Percentiles rank a stretch among this genome's conserved stretches.
phyloP scores from a whole-genome alignment of 1,140 invertebrate genomes.

The Scaptomyza graminum region DNA sequence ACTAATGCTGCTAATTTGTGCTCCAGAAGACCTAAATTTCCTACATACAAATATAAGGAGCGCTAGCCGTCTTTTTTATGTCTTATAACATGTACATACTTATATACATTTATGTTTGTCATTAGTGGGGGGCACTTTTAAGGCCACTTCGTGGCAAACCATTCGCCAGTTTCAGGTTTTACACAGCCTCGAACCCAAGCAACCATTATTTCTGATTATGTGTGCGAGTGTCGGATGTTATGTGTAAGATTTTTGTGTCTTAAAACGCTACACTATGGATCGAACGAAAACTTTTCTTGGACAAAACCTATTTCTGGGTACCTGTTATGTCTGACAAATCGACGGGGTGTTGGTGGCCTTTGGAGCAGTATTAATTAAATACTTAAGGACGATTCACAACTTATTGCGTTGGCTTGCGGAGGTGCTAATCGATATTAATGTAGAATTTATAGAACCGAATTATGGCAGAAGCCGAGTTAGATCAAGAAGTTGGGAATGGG shows the following conservation, averaged over 20 bases:
- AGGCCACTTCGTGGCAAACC: conserved; percentile 19
- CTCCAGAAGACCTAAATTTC: conserved; percentile 50
- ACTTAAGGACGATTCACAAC: no score
- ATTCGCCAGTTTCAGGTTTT: conserved; percentile 1
- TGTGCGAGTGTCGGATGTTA: background rate
- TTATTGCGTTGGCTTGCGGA: no score
- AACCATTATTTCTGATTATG: background rate
- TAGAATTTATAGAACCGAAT: no score
- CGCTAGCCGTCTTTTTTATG: background rate
- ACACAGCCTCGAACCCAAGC: background rate
- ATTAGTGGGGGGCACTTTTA: conserved; percentile 9
- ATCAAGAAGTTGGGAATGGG: no score
- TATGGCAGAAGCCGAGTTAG: no score
- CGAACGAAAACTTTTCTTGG: no score
- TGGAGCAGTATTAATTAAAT: no score
- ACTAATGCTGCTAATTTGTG: conserved; percentile 70
- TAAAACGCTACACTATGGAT: conserved; percentile 2
- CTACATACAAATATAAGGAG: background rate
- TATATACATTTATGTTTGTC: background rate
- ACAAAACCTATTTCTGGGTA: no score
- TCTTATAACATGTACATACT: background rate
- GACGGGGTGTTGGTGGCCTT: no score
- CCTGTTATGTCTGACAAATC: no score
- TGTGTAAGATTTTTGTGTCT: conserved; percentile 6
- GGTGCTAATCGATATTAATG: no score